Conservation (phyloP, 2,888 invertebrate genomes). For the Ramazzottius varieornatus region DNA sequence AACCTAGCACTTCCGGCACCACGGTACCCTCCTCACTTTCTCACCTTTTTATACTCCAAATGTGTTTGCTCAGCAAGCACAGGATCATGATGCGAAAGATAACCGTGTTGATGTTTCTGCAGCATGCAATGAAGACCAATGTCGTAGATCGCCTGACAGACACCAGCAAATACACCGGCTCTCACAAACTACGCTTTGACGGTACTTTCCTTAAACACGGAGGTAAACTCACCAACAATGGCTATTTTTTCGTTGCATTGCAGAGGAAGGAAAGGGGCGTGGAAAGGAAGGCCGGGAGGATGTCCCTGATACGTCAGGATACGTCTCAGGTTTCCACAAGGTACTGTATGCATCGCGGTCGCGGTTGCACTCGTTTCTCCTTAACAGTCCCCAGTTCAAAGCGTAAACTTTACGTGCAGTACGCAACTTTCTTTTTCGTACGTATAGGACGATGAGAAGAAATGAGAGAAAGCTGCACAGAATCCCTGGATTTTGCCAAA, state of each 20-base stretch:
- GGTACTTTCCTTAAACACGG: too few species aligned
- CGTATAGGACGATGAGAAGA: too few species aligned
- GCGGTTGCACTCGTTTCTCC: too few species aligned
- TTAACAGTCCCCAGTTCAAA: too few species aligned
- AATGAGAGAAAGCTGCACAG: too few species aligned
- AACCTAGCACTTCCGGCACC: neutral
- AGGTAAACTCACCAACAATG: too few species aligned
- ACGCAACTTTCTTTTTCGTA: too few species aligned
- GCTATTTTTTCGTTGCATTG: too few species aligned
- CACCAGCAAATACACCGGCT: conserved; percentile 57
- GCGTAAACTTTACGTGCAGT: too few species aligned
- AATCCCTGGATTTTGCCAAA: too few species aligned
- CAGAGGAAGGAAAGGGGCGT: conserved; percentile 47
- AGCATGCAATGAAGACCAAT: neutral
- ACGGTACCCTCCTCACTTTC: neutral
- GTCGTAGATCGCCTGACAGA: conserved; percentile 51
- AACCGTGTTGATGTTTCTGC: neutral
- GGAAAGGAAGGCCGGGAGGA: conserved; percentile 39
- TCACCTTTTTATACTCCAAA: neutral
- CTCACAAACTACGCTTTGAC: conserved; percentile 60
- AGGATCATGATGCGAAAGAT: too few species aligned
- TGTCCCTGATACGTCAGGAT: conserved; percentile 41
- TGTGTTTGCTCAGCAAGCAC: neutral
- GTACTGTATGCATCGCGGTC: too few species aligned
- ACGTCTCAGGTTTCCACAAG: conserved; percentile 57